These are phyloP conservation scores for Scaptomyza cyrtandrae DNA, from an alignment of 2,888 invertebrate species.

Conservation along the genomic window DNA sequence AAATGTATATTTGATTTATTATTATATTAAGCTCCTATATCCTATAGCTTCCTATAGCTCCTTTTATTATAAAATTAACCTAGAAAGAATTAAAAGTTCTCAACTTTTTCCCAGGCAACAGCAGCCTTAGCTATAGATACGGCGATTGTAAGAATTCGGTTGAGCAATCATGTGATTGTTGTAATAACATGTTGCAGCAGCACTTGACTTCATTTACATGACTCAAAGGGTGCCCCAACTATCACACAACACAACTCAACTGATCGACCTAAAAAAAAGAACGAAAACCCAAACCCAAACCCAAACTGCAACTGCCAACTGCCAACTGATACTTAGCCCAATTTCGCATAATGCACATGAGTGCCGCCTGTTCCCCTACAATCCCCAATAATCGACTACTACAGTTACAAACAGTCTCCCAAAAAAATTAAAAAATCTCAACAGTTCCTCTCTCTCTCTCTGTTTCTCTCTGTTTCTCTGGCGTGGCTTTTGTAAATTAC, in stretches of 20 bases:
- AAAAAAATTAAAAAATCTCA: not conserved
- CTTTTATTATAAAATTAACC: not conserved
- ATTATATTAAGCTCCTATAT: too few species aligned
- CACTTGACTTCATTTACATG: constrained; percentile 74
- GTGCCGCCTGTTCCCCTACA: constrained; percentile 15
- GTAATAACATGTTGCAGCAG: constrained; percentile 70
- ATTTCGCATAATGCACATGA: constrained; percentile 78
- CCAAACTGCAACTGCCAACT: constrained; percentile 39
- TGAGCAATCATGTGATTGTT: constrained; percentile 72
- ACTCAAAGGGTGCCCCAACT: constrained; percentile 40
- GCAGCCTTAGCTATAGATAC: constrained; percentile 1
- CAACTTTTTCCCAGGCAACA: constrained; percentile 16
- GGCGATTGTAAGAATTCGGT: constrained; percentile 33
- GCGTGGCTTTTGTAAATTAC: constrained; percentile 36
- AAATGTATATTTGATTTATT: too few species aligned
- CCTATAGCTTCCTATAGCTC: not conserved
- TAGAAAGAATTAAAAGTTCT: not conserved
- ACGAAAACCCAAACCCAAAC: constrained; percentile 17
- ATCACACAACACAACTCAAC: constrained; percentile 1
- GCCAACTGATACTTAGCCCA: constrained; percentile 69
- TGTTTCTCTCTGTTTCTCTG: not conserved
- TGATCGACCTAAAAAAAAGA: constrained; percentile 23
- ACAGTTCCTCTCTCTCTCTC: not conserved
- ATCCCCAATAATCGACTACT: not conserved
- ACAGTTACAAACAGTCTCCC: constrained; percentile 8